Evolutionary conservation across 2,797 vertebrate genomes (phyloP), one percentile per base, ranked within the genome.

Genomic region (Danionella dracula): DNA sequence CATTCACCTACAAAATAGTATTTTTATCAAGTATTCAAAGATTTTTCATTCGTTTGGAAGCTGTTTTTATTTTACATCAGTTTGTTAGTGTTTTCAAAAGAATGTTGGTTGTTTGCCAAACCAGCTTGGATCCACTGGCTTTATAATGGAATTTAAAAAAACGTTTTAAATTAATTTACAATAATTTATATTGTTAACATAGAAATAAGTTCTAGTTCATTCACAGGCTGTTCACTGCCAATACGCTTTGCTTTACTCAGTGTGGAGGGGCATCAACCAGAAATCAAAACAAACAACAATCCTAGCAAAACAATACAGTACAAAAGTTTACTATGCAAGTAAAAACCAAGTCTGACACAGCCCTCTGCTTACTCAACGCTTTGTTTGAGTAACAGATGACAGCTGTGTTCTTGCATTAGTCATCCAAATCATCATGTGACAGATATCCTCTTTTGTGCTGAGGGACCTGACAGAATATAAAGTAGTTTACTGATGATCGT

Each of bases 321-420:
- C 17, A 41, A 42, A 19, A 2, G 19, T 21, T 37, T 15, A n/a
- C 31, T 53, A 23, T 4, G 5, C 10, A 2, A 10, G n/a, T n/a
- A n/a, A n/a, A 20, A 27, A 13, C 21, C 8, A 20, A 13, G 10
- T 3, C 19, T n/a, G 34, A 4, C 51, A 23, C 8, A 4, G 12
- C 41, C 37, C 29, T n/a, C 8, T 40, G 38, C 21, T 59, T 10
- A 50, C 31, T 13, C 48, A 66, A 57, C 29, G 15, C 32, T 34
- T 11, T 67, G 35, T 32, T 16, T 59, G 44, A 42, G 16, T 38
- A 32, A 21, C 9, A 37, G 17, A 2, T 72, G 42, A 42, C 19
- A 29, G 37, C 57, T 21, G 49, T 58, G 68, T 64, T 55, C 35
- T 55, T 49, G 58, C 58, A 64, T 40, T 71, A 49, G 68, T 71